Percentiles rank a stretch among this genome's conserved stretches.
Conservation (phyloP, 1,140 invertebrate genomes). For the Papilio aristodemus region DNA sequence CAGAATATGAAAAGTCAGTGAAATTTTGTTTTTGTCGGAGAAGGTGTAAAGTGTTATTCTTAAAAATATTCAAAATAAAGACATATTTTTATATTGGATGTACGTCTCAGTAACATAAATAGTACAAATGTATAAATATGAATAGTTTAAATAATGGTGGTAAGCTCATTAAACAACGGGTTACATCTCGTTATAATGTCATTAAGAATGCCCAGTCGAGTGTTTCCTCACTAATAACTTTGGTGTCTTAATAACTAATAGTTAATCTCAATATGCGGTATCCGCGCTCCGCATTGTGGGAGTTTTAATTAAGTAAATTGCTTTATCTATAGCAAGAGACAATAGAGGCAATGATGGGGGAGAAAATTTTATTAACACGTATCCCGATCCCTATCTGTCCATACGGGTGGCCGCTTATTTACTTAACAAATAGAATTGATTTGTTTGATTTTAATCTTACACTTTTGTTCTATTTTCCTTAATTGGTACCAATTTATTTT, state of each 20-base stretch:
- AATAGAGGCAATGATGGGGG: conserved; percentile 63
- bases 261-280: conserved; percentile 64
- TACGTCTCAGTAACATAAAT: neutral
- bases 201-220: conserved; percentile 20
- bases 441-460: conserved; percentile 69
- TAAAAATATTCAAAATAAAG: too few species aligned
- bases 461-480: conserved; percentile 40
- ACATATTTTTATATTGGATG: neutral
- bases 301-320: conserved; percentile 76
- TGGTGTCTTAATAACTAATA: conserved; percentile 69
- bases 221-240: conserved; percentile 39
- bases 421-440: conserved; percentile 74
- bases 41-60: too few species aligned
- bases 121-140: neutral
- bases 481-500: conserved; percentile 22
- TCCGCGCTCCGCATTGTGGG: conserved; percentile 48
- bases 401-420: conserved; percentile 69
- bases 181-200: conserved; percentile 27
- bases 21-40: too few species aligned
- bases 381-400: conserved; percentile 53
- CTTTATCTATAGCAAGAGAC: conserved; percentile 67
- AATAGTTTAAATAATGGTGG: conserved; percentile 6
- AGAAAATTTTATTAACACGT: conserved; percentile 71
- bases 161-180: neutral
- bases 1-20: too few species aligned